Evolutionary conservation across 2,113 vertebrate species (phyloP).

Genomic region (Benitochromis conjunctus): DNA sequence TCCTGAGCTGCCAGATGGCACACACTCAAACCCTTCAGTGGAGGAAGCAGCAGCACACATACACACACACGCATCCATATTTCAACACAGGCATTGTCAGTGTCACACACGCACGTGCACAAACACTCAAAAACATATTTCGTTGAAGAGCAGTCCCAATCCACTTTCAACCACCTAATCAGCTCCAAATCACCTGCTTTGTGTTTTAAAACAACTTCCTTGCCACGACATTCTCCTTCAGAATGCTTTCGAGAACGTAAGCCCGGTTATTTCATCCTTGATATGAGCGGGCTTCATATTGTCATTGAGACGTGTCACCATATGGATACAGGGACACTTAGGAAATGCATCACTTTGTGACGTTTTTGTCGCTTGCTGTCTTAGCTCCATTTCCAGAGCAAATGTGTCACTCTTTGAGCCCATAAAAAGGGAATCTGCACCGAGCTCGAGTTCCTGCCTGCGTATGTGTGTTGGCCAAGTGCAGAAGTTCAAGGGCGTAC

Average conservation of each 20-base stretch:
- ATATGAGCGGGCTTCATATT: slow-evolving; percentile 10
- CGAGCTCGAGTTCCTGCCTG: not conserved
- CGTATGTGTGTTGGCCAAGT: slow-evolving; percentile 3
- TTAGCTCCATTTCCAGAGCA: slow-evolving; percentile 37
- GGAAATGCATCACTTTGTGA: slow-evolving; percentile 42
- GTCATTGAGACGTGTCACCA: slow-evolving; percentile 43
- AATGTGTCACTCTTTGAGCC: slow-evolving; percentile 38
- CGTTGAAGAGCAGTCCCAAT: not conserved
- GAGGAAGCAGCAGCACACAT: slow-evolving; percentile 36
- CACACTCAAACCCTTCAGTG: slow-evolving; percentile 62
- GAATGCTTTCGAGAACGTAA: not conserved
- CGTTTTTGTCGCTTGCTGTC: slow-evolving; percentile 26
- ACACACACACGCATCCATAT: slow-evolving; percentile 46
- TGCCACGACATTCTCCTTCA: not conserved
- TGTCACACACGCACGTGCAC: not conserved
- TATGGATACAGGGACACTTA: slow-evolving; percentile 39
- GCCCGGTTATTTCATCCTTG: not conserved
- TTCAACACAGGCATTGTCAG: slow-evolving; percentile 26
- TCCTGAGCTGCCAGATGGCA: slow-evolving; percentile 70
- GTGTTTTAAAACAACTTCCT: not conserved
- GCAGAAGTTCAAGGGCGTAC: slow-evolving; percentile 63
- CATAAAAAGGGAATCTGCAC: slow-evolving; percentile 35
- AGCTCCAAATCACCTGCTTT: slow-evolving; percentile 11
- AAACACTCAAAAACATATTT: not conserved
- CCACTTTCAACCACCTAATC: not conserved